Evolutionary conservation across 2,888 invertebrate species (phyloP).

Genomic region (Keiferia lycopersicella): DNA sequence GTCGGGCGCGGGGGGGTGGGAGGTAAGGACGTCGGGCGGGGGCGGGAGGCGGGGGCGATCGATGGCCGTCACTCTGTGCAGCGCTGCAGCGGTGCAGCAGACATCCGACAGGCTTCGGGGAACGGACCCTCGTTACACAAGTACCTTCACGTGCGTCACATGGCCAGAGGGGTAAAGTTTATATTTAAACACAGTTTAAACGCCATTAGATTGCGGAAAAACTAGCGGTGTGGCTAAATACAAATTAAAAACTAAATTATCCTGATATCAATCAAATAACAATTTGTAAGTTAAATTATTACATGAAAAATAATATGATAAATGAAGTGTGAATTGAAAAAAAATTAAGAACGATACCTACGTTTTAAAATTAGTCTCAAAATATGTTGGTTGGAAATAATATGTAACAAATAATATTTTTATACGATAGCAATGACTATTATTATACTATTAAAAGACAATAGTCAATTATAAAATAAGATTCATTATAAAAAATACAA

Average conservation of each 20-base stretch:
- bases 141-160: constrained; percentile 12
- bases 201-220: neutral
- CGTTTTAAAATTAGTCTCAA: too few species aligned
- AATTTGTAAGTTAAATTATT: too few species aligned
- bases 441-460: neutral
- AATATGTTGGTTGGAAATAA: too few species aligned
- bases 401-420: too few species aligned
- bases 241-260: neutral
- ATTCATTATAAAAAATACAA: neutral
- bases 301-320: too few species aligned
- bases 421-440: too few species aligned
- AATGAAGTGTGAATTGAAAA: too few species aligned
- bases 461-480: neutral
- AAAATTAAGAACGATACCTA: too few species aligned
- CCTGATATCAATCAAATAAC: too few species aligned
- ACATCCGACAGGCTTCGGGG: constrained; percentile 31
- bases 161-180: neutral
- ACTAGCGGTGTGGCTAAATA: neutral
- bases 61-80: constrained; percentile 67
- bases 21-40: constrained; percentile 41
- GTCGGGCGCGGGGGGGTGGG: constrained; percentile 31
- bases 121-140: constrained; percentile 6
- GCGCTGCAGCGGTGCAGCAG: constrained; percentile 60
- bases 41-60: constrained; percentile 51
- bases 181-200: neutral